Conservation (phyloP, 2,888 invertebrate genomes). For the Drosophila nr. perissopoda region DNA sequence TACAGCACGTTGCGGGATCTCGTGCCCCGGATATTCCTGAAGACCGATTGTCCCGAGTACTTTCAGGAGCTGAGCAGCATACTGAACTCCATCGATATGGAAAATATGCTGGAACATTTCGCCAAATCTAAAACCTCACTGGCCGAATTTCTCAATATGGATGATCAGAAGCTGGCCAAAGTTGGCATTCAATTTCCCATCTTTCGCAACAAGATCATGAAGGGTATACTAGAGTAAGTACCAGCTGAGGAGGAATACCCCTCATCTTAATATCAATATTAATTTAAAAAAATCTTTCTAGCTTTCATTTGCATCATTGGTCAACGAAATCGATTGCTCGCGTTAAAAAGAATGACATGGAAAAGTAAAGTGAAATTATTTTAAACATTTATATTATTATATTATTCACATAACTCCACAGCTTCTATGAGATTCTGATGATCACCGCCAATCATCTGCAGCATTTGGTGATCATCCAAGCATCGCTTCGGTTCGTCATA, state of each 20-base stretch:
- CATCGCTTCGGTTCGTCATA: constrained; percentile 79
- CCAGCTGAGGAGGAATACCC: not conserved
- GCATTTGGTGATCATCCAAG: constrained; percentile 81
- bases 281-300: constrained; percentile 28
- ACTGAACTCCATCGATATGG: constrained; percentile 74
- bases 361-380: constrained; percentile 51
- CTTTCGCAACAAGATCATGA: constrained; percentile 80
- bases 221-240: constrained; percentile 82
- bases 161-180: constrained; percentile 72
- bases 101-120: constrained; percentile 74
- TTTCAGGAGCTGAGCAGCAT: constrained; percentile 83
- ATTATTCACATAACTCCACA: constrained; percentile 36
- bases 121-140: constrained; percentile 77
- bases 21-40: constrained; percentile 83
- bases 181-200: constrained; percentile 81
- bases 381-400: not conserved
- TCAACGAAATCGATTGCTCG: constrained; percentile 79
- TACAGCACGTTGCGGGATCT: constrained; percentile 82
- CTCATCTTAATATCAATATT: not conserved
- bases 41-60: constrained; percentile 83
- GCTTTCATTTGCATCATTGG: constrained; percentile 84
- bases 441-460: constrained; percentile 83
- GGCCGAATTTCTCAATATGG: constrained; percentile 81
- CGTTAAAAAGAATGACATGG: constrained; percentile 60
- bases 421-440: constrained; percentile 84